These are phyloP conservation scores for Rhingia campestris DNA, from an alignment of 2,888 invertebrate species.

Conservation along the genomic window DNA sequence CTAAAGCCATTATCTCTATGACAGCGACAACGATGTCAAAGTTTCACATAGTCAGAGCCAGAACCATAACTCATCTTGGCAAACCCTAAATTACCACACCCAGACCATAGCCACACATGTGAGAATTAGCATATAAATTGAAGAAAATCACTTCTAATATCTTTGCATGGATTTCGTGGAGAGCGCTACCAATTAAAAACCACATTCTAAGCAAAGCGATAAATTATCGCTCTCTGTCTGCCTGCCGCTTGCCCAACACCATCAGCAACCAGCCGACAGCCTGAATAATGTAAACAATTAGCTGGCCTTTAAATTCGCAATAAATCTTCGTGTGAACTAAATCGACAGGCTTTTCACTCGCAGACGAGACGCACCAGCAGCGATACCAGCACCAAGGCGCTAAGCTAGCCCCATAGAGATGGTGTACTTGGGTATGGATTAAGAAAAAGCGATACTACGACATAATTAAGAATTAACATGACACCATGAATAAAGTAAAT, in stretches of 20 bases:
- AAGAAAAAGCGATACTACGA: slow-evolving; percentile 58
- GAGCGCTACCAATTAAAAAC: slow-evolving; percentile 60
- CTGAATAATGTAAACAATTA: slow-evolving; percentile 72
- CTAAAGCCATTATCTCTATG: slow-evolving; percentile 14
- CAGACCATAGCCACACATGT: slow-evolving; percentile 6
- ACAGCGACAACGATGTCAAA: slow-evolving; percentile 30
- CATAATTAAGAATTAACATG: slow-evolving; percentile 75
- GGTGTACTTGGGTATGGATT: slow-evolving; percentile 41
- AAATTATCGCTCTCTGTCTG: slow-evolving; percentile 43
- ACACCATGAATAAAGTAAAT: slow-evolving; percentile 73
- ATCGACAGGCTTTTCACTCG: slow-evolving; percentile 55
- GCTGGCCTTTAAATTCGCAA: slow-evolving; percentile 67
- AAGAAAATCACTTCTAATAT: slow-evolving; percentile 64
- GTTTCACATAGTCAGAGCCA: slow-evolving; percentile 44
- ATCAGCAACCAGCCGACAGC: slow-evolving; percentile 32
- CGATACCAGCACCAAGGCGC: no score
- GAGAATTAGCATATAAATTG: slow-evolving; percentile 60
- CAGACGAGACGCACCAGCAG: no score
- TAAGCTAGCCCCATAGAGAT: no score
- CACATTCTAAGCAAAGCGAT: slow-evolving; percentile 55
- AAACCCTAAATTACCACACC: slow-evolving; percentile 58
- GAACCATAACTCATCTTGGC: slow-evolving; percentile 62
- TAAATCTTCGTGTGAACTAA: slow-evolving; percentile 68
- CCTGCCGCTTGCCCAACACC: slow-evolving; percentile 22
- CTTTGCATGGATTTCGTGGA: slow-evolving; percentile 59